These are phyloP conservation scores for Dinoponera quadriceps DNA, from an alignment of 1,140 invertebrate genomes.

Conservation along the genomic window DNA sequence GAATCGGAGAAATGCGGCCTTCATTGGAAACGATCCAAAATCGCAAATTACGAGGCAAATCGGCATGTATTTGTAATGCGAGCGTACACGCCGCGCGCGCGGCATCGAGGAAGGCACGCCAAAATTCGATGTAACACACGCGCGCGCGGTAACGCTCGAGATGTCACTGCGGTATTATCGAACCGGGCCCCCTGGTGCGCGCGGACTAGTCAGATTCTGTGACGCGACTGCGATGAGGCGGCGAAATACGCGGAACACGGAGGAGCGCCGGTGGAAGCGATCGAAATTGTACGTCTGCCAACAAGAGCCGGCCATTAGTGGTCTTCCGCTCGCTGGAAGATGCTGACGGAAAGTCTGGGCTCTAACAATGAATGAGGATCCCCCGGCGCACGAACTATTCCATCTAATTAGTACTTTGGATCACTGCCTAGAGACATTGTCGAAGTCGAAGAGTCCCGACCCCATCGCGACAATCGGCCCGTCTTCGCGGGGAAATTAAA, in stretches of 20 bases:
- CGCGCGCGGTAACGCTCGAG: conserved; percentile 61
- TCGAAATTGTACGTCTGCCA: conserved; percentile 55
- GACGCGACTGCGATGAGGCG: conserved; percentile 41
- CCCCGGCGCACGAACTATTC: conserved; percentile 29
- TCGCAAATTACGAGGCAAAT: conserved; percentile 49
- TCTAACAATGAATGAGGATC: conserved; percentile 44
- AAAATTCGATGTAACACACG: conserved; percentile 69
- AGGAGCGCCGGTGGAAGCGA: conserved; percentile 10
- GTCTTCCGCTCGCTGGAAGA: conserved; percentile 51
- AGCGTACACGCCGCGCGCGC: neutral
- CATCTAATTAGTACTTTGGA: conserved; percentile 59
- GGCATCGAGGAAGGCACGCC: conserved; percentile 47
- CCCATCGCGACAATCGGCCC: conserved; percentile 27
- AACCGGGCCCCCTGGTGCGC: conserved; percentile 43
- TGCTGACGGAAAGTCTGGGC: conserved; percentile 56
- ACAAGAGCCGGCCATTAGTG: conserved; percentile 50
- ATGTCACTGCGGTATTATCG: conserved; percentile 78
- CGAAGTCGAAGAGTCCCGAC: conserved; percentile 11
- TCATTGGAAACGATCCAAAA: conserved; percentile 58
- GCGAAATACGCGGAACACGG: conserved; percentile 23
- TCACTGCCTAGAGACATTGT: conserved; percentile 20
- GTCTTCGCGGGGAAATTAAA: conserved; percentile 1
- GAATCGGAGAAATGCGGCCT: conserved; percentile 35
- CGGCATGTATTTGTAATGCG: conserved; percentile 36
- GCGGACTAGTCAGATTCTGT: conserved; percentile 7